A percentile compares a stretch with the other conserved stretches of the same genome.
phyloP scores from a whole-genome alignment of 2,797 vertebrate species.

The Tachyglossus aculeatus region DNA sequence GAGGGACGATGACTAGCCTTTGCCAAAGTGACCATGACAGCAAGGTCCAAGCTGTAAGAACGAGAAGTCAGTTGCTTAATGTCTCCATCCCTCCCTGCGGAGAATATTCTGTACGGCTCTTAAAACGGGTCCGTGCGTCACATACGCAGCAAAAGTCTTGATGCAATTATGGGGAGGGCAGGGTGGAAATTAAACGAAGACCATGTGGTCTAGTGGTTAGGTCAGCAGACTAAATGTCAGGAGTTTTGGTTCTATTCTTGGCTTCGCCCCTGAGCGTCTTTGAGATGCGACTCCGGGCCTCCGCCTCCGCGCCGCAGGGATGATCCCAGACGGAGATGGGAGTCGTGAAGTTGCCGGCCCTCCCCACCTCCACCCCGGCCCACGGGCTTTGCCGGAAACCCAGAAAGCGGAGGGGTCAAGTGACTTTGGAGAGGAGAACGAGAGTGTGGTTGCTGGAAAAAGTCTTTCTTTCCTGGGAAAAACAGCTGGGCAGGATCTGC shows the following conservation, averaged over 20 bases:
- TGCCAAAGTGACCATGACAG: no score
- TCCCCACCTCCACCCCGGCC: no score
- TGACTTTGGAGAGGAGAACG: background rate
- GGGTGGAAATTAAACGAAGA: slow-evolving; percentile 26
- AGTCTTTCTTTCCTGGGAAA: background rate
- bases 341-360: no score
- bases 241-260: slow-evolving; percentile 26
- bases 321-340: background rate
- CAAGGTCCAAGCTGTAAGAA: background rate
- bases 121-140: slow-evolving; percentile 7
- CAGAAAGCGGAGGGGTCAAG: background rate
- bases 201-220: background rate
- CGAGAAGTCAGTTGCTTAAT: slow-evolving; percentile 2
- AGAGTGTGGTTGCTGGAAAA: background rate
- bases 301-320: background rate
- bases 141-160: background rate
- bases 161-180: slow-evolving; percentile 7
- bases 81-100: background rate
- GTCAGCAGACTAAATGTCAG: slow-evolving; percentile 4
- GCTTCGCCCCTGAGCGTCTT: background rate
- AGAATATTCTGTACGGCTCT: slow-evolving; percentile 2
- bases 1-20: no score
- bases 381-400: background rate
- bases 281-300: background rate
- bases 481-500: background rate